phyloP scores from a whole-genome alignment of 2,888 invertebrate species.

The Conistra vaccinii region DNA sequence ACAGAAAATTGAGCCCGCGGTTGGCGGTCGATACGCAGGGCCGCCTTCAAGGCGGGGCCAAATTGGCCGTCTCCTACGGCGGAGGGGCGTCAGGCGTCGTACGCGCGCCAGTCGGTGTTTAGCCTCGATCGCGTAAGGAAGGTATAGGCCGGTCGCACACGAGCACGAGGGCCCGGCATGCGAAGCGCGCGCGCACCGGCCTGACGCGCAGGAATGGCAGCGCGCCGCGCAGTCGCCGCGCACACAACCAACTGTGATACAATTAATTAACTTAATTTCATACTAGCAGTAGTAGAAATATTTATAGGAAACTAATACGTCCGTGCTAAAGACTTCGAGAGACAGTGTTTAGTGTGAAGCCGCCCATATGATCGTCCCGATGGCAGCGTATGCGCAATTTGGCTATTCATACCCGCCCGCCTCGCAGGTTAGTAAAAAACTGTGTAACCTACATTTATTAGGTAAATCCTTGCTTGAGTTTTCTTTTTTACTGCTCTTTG shows the following conservation, averaged over 20 bases:
- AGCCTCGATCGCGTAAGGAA: slow-evolving; percentile 84
- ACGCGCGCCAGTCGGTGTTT: slow-evolving; percentile 89
- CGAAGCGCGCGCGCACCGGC: slow-evolving; percentile 85
- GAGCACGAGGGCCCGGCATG: slow-evolving; percentile 81
- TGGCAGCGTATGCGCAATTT: slow-evolving; percentile 97
- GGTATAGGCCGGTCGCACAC: slow-evolving; percentile 82
- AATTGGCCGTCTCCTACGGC: slow-evolving; percentile 87
- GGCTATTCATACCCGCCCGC: slow-evolving; percentile 98
- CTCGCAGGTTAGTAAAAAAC: slow-evolving; percentile 94
- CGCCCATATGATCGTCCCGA: slow-evolving; percentile 91
- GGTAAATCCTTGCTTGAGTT: not conserved
- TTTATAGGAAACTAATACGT: slow-evolving; percentile 81
- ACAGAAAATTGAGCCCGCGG: slow-evolving; percentile 77
- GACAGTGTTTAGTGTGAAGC: slow-evolving; percentile 90
- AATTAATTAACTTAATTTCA: slow-evolving; percentile 80
- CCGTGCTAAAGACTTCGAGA: slow-evolving; percentile 88
- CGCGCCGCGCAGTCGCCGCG: slow-evolving; percentile 88
- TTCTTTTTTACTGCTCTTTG: slow-evolving; percentile 18
- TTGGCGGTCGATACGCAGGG: slow-evolving; percentile 77
- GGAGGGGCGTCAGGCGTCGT: slow-evolving; percentile 87
- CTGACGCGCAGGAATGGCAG: slow-evolving; percentile 87
- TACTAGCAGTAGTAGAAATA: slow-evolving; percentile 76
- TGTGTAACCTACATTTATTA: slow-evolving; percentile 1
- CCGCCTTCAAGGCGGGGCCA: slow-evolving; percentile 83
- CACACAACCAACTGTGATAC: slow-evolving; percentile 88